Base-by-base conservation (phyloP, 1,140 invertebrate genomes). In the Drosophila malerkotliana region DNA sequence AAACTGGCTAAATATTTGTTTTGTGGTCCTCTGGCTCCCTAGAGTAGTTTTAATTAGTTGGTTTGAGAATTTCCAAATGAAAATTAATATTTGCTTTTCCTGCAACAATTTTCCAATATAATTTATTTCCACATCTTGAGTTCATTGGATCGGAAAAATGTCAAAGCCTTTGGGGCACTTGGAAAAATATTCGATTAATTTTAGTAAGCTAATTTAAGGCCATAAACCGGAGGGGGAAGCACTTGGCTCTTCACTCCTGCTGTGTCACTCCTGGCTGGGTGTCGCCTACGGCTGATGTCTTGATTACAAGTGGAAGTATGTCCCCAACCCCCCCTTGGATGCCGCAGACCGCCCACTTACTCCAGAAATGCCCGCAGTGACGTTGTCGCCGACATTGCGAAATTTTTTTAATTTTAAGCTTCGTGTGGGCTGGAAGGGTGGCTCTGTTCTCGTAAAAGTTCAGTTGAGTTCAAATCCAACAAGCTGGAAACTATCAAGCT, bases 391-490 rank as follows among this genome's bases (percentile, higher is more conserved):
- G 61, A 62, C 78, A 47, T 64, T 83, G 79, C 57, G 34, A 72
- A 88, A 51, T 45, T 78, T 63, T 79, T 66, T 76, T 6, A 77
- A 73, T 83, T 83, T 84, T 87, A 73, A 87, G 73, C 78, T 71
- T 81, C 63, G 28, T 18, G 41, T 58, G 48, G 53, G 61, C 56
- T 37, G 62, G 39, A 37, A 28, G 37, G 56, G 44, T 72, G 57
- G 68, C 58, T 69, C 54, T 71, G 67, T 71, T 71, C 67, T 71
- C 67, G 72, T 75, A 81, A 77, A 85, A 88, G 82, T 87, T 87
- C 83, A 88, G 74, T 82, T 87, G 69, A 82, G 82, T 85, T 85
- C 82, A 87, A 85, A 85, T 79, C 78, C 75, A 85, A 85, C 82
- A 85, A 85, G 82, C 61, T 85, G 82, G 82, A 87, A 85, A 88